Conservation (phyloP, 2,113 vertebrate genomes). For the Syngnathoides biaculeatus region DNA sequence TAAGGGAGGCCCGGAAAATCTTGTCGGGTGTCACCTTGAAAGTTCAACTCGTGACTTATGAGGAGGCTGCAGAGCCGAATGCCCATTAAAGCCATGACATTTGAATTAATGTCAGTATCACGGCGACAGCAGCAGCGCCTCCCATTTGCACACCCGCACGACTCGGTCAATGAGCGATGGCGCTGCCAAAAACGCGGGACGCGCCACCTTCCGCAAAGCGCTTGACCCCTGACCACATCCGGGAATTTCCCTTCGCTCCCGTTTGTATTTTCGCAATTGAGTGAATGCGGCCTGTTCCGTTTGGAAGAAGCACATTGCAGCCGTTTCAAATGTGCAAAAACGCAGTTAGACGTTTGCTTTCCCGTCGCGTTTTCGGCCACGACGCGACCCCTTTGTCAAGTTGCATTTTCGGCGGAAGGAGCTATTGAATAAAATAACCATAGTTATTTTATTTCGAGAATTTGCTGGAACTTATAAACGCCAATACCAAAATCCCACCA, state of each 20-base stretch:
- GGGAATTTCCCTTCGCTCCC: neutral
- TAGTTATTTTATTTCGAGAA: neutral
- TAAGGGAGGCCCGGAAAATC: neutral
- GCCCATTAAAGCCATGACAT: conserved; percentile 62
- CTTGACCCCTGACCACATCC: neutral
- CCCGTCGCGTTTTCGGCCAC: neutral
- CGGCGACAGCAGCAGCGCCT: conserved; percentile 34
- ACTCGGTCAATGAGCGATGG: conserved; percentile 39
- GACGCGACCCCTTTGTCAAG: neutral
- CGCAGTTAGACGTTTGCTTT: neutral
- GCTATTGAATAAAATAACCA: neutral
- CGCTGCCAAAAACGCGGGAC: conserved; percentile 10
- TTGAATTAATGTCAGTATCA: conserved; percentile 62
- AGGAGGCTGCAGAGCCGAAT: conserved; percentile 15
- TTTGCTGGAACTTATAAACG: neutral
- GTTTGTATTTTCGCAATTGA: neutral
- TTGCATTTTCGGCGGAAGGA: neutral
- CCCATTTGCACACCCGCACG: conserved; percentile 24
- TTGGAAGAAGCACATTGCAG: neutral
- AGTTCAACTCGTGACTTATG: conserved; percentile 40
- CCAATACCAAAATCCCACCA: neutral
- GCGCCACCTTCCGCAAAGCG: neutral
- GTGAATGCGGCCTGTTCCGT: too few relatives aligned
- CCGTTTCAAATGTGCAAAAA: neutral
- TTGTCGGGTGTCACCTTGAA: conserved; percentile 41